Percentiles rank a stretch among this genome's conserved stretches.
phyloP scores from a whole-genome alignment of 2,888 invertebrate species.

The Oasisia sp. region DNA sequence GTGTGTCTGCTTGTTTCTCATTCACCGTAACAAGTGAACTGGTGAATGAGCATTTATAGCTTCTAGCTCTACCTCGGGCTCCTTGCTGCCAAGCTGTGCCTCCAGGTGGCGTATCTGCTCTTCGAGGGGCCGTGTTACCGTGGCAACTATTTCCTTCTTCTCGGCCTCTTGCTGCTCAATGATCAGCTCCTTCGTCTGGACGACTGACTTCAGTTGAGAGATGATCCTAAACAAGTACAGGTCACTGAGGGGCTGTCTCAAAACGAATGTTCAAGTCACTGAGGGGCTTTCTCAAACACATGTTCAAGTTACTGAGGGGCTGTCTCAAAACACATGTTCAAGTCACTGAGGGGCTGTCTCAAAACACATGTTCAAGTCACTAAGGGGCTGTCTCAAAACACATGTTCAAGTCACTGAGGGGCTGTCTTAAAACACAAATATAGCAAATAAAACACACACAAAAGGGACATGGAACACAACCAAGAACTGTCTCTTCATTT shows the following conservation, averaged over 20 bases:
- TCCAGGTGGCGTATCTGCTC: conserved; percentile 26
- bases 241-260: neutral
- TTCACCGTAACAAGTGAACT: too few relatives aligned
- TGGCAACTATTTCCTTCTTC: conserved; percentile 34
- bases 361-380: neutral
- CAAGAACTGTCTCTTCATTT: neutral
- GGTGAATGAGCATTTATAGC: too few relatives aligned
- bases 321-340: too few relatives aligned
- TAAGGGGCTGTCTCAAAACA: too few relatives aligned
- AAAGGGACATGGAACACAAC: neutral
- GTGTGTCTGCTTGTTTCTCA: too few relatives aligned
- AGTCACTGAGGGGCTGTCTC: conserved; percentile 36
- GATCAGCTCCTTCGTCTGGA: conserved; percentile 43
- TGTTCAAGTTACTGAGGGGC: neutral
- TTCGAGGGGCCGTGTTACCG: neutral
- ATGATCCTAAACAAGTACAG: conserved; percentile 34
- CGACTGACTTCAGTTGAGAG: conserved; percentile 35
- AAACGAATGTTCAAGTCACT: conserved; percentile 18
- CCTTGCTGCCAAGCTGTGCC: conserved; percentile 24
- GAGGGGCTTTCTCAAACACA: conserved; percentile 34
- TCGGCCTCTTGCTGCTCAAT: conserved; percentile 42
- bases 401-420: conserved; percentile 24
- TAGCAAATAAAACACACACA: neutral
- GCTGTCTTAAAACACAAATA: neutral
- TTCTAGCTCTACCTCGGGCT: conserved; percentile 26